phyloP scores from a whole-genome alignment of 92 coral and sea anemone genomes.

The Epizoanthus ramosus region DNA sequence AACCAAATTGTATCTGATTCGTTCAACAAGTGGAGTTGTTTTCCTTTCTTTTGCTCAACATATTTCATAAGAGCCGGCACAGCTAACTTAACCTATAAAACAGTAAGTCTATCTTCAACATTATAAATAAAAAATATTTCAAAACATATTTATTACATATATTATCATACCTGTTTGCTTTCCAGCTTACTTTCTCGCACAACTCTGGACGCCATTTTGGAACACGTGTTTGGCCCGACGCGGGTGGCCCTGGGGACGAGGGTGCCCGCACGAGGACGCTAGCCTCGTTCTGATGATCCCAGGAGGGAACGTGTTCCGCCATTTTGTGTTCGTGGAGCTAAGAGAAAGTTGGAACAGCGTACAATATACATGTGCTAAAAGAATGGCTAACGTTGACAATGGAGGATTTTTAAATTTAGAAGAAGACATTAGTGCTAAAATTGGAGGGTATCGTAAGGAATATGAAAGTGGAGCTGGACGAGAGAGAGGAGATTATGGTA shows the following conservation, averaged over 20 bases:
- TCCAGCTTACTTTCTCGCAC: constrained; percentile 78
- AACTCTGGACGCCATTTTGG: constrained; percentile 79
- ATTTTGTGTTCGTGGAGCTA: constrained; percentile 1
- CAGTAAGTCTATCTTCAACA: neutral
- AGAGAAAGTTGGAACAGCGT: neutral
- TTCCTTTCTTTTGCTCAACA: constrained; percentile 59
- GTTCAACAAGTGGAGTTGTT: constrained; percentile 63
- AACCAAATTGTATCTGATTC: constrained; percentile 77
- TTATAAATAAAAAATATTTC: neutral
- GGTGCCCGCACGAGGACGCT: neutral
- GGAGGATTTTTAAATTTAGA: constrained; percentile 42
- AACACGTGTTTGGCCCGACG: constrained; percentile 11
- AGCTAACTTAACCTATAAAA: constrained; percentile 77
- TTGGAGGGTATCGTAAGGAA: constrained; percentile 40
- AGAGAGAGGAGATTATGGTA: constrained; percentile 37
- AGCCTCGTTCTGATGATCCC: constrained; percentile 24
- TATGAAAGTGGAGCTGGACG: constrained; percentile 35
- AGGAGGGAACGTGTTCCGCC: constrained; percentile 10
- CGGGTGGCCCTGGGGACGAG: too few relatives aligned
- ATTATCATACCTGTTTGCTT: constrained; percentile 69
- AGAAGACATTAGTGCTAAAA: constrained; percentile 36
- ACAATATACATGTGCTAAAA: neutral
- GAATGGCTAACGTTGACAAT: constrained; percentile 37
- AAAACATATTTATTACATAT: neutral
- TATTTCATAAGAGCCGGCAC: constrained; percentile 86